Percentiles rank a stretch among this genome's conserved stretches.
These are phyloP conservation scores for Lepidochrysops patricia DNA, from an alignment of 2,888 invertebrate genomes.

Conservation along the genomic window DNA sequence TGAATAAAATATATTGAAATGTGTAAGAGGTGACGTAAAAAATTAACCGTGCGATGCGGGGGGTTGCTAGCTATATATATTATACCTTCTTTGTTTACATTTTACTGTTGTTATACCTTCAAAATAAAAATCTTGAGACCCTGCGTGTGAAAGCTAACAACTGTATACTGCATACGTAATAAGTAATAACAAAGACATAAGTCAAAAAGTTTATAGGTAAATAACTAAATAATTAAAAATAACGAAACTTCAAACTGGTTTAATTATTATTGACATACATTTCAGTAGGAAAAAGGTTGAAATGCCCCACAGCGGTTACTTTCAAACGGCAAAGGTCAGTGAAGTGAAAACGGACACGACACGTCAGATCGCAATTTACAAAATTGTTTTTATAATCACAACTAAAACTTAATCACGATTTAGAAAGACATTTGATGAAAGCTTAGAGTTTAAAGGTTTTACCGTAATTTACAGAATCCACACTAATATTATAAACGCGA, in stretches of 20 bases:
- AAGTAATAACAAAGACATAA: no score
- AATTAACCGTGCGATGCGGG: no score
- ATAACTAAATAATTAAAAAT: background rate
- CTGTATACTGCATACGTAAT: no score
- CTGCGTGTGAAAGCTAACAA: no score
- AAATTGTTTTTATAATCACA: background rate
- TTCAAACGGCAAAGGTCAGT: conserved; percentile 3
- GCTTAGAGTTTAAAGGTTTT: background rate
- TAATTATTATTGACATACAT: background rate
- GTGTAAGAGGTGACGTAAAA: no score
- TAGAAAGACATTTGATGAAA: background rate
- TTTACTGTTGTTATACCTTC: no score
- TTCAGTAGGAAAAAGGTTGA: background rate
- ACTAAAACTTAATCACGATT: background rate
- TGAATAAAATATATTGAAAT: no score
- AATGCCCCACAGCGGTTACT: background rate
- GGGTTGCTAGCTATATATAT: no score
- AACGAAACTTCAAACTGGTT: background rate
- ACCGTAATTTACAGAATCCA: no score
- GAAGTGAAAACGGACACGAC: conserved; percentile 1
- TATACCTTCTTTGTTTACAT: no score
- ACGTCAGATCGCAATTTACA: background rate
- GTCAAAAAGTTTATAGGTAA: background rate
- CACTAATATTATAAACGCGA: no score
- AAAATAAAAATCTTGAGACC: no score